phyloP scores from a whole-genome alignment of 2,888 invertebrate genomes.

The Temnothorax ravouxi region DNA sequence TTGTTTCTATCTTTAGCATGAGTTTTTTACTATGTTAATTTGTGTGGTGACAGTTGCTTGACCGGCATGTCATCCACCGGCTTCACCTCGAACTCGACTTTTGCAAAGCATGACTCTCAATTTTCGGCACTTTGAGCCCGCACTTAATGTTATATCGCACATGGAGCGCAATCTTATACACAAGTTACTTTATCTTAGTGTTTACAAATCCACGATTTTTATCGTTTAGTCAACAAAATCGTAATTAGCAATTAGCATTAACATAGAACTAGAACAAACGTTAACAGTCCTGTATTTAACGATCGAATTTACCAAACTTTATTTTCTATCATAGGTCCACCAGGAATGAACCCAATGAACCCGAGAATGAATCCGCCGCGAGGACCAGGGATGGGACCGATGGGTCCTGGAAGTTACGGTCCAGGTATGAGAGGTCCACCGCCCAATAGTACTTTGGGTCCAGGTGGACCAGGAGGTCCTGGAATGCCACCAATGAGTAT shows the following conservation, averaged over 20 bases:
- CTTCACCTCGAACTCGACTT: conserved; percentile 75
- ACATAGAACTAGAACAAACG: conserved; percentile 72
- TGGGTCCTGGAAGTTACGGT: conserved; percentile 95
- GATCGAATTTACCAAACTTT: conserved; percentile 44
- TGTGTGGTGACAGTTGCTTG: conserved; percentile 75
- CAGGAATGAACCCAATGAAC: conserved; percentile 95
- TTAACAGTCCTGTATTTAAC: conserved; percentile 45
- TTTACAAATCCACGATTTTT: conserved; percentile 76
- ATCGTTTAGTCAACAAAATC: conserved; percentile 74
- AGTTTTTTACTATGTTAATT: conserved; percentile 73
- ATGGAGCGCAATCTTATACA: conserved; percentile 12
- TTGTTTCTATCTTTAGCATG: conserved; percentile 74
- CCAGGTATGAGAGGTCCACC: conserved; percentile 94
- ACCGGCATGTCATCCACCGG: conserved; percentile 77
- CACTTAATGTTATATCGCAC: conserved; percentile 30
- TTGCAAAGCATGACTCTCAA: conserved; percentile 72
- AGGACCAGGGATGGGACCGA: conserved; percentile 95
- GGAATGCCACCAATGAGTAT: conserved; percentile 95
- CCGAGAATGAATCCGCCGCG: conserved; percentile 98
- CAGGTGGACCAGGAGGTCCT: conserved; percentile 89
- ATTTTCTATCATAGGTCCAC: conserved; percentile 89
- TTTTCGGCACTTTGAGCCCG: conserved; percentile 24
- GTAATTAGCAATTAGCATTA: conserved; percentile 78
- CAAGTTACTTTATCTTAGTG: conserved; percentile 32
- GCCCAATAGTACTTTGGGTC: conserved; percentile 90